Evolutionary conservation across 2,797 vertebrate genomes (phyloP).

Genomic region (Lacerta agilis): DNA sequence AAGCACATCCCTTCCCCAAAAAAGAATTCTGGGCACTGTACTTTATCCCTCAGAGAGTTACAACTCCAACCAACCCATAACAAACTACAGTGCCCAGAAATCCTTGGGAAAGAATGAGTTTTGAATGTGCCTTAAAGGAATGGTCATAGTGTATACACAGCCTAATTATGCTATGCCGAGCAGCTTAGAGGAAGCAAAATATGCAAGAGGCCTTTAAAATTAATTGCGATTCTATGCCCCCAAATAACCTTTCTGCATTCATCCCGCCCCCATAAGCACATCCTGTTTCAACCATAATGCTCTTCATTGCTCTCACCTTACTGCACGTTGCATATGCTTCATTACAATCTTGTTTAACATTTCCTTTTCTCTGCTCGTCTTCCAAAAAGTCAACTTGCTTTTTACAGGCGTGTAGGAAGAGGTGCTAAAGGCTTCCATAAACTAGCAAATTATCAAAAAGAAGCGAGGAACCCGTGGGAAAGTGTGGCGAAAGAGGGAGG

Average conservation of each 20-base stretch:
- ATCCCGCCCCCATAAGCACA: no score
- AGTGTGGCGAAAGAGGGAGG: constrained; percentile 36
- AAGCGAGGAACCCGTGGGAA: constrained; percentile 47
- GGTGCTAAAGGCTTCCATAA: constrained; percentile 56
- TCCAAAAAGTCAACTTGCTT: background rate
- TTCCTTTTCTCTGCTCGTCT: background rate
- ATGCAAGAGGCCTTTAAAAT: background rate
- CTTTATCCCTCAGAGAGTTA: no score
- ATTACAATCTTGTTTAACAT: constrained; percentile 40
- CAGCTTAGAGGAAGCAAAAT: background rate
- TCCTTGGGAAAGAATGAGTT: no score
- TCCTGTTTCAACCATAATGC: background rate
- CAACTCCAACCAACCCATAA: no score
- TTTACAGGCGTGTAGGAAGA: constrained; percentile 47
- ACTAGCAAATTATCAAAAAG: constrained; percentile 56
- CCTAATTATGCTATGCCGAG: background rate
- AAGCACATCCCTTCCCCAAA: no score
- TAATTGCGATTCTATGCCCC: background rate
- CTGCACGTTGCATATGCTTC: background rate
- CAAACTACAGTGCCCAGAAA: no score
- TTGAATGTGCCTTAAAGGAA: no score
- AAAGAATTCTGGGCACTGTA: no score
- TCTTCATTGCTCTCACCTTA: background rate
- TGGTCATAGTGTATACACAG: no score
- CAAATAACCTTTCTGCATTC: background rate